phyloP scores from a whole-genome alignment of 2,797 vertebrate genomes.

The Megalops cyprinoides region DNA sequence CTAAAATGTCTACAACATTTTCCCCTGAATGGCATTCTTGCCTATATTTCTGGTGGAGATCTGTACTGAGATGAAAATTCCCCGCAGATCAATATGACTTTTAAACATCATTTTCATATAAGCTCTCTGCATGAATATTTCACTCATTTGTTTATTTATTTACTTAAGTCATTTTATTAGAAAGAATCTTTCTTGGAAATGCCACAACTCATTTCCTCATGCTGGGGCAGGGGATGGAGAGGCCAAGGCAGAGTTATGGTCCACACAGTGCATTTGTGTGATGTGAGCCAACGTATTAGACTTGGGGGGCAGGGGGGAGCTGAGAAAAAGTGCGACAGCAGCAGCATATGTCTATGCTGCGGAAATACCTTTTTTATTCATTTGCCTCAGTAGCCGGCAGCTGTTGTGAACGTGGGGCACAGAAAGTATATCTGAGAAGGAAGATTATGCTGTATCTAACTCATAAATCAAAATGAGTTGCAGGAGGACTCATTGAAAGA shows the following conservation, averaged over 20 bases:
- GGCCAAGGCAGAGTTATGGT: conserved; percentile 51
- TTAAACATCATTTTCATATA: conserved; percentile 51
- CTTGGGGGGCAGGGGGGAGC: conserved; percentile 18
- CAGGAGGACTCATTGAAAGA: conserved; percentile 19
- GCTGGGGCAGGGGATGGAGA: conserved; percentile 51
- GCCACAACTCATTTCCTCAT: conserved; percentile 72
- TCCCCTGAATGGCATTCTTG: neutral
- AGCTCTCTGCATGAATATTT: conserved; percentile 66
- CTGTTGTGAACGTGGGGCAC: conserved; percentile 49
- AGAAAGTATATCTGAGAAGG: conserved; percentile 43
- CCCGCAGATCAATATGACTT: conserved; percentile 49
- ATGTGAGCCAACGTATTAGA: conserved; percentile 53
- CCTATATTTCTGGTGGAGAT: neutral
- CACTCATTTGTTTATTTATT: conserved; percentile 70
- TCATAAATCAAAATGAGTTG: conserved; percentile 50
- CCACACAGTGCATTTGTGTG: conserved; percentile 55
- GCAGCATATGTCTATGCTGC: conserved; percentile 45
- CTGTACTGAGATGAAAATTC: conserved; percentile 59
- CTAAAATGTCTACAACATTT: neutral
- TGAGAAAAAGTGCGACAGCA: conserved; percentile 33
- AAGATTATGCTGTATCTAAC: conserved; percentile 52
- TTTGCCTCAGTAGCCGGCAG: conserved; percentile 55
- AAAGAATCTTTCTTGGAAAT: conserved; percentile 70
- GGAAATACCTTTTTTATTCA: conserved; percentile 62
- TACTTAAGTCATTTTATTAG: conserved; percentile 65